phyloP scores from a whole-genome alignment of 2,888 invertebrate species.

The Ophonus ardosiacus region DNA sequence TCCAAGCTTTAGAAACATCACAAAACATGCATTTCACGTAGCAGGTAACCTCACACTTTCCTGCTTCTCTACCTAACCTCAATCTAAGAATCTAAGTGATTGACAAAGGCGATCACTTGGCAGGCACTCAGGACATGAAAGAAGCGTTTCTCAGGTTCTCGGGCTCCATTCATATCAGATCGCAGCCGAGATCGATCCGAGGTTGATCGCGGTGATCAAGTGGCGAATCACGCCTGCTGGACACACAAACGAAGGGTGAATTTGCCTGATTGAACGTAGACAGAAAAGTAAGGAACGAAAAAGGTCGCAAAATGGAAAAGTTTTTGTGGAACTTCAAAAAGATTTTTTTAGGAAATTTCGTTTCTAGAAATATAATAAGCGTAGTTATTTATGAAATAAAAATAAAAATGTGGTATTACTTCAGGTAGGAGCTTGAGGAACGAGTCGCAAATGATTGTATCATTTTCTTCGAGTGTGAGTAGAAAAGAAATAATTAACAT shows the following conservation, averaged over 20 bases:
- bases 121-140: conserved; percentile 40
- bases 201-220: conserved; percentile 22
- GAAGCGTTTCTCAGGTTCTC: conserved; percentile 5
- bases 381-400: no score
- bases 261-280: conserved; percentile 12
- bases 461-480: no score
- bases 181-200: not conserved
- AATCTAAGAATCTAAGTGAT: conserved; percentile 16
- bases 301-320: no score
- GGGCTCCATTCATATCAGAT: conserved; percentile 3
- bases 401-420: no score
- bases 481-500: no score
- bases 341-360: no score
- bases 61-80: conserved; percentile 3
- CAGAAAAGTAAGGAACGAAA: no score
- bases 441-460: no score
- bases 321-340: no score
- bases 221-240: conserved; percentile 20
- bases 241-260: conserved; percentile 22
- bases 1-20: not conserved
- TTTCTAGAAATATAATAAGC: no score
- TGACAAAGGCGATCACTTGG: conserved; percentile 34
- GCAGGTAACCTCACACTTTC: not conserved
- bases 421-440: no score
- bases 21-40: not conserved